Evolutionary conservation across 2,113 vertebrate species (phyloP).

Genomic region (Antidorcas marsupialis): DNA sequence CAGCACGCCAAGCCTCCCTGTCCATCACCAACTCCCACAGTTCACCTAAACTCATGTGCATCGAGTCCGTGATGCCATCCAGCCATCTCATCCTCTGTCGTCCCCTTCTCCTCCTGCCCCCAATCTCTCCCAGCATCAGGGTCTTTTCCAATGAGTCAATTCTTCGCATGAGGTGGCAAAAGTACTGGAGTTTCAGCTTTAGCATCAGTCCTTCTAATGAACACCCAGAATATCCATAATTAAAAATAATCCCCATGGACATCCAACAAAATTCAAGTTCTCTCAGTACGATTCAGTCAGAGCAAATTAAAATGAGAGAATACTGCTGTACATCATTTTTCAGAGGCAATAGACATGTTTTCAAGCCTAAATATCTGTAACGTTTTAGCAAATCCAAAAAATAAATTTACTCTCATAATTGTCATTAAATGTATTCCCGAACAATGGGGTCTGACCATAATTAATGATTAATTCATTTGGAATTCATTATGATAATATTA

Average conservation of each 20-base stretch:
- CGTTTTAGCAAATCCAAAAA: slow-evolving; percentile 68
- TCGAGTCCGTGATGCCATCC: too few relatives aligned
- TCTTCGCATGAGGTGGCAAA: too few relatives aligned
- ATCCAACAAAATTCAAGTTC: slow-evolving; percentile 2
- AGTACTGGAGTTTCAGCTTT: too few relatives aligned
- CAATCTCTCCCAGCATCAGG: too few relatives aligned
- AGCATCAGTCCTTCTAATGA: too few relatives aligned
- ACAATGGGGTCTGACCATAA: slow-evolving; percentile 50
- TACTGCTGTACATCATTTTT: background rate
- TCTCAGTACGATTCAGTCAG: slow-evolving; percentile 8
- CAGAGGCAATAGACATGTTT: slow-evolving; percentile 43
- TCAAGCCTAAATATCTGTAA: background rate
- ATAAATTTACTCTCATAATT: slow-evolving; percentile 52
- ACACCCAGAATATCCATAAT: background rate
- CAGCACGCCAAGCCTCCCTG: too few relatives aligned
- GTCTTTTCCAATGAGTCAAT: too few relatives aligned
- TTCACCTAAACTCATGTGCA: too few relatives aligned
- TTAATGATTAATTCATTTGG: slow-evolving; percentile 77
- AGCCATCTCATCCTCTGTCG: too few relatives aligned
- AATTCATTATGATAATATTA: slow-evolving; percentile 65
- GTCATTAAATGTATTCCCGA: slow-evolving; percentile 59
- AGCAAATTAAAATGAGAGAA: slow-evolving; percentile 47
- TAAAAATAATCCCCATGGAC: background rate
- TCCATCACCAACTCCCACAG: too few relatives aligned
- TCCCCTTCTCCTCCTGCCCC: too few relatives aligned